Evolutionary conservation across 2,113 vertebrate species (phyloP).

Genomic region (Sinocyclocheilus maitianheensis): DNA sequence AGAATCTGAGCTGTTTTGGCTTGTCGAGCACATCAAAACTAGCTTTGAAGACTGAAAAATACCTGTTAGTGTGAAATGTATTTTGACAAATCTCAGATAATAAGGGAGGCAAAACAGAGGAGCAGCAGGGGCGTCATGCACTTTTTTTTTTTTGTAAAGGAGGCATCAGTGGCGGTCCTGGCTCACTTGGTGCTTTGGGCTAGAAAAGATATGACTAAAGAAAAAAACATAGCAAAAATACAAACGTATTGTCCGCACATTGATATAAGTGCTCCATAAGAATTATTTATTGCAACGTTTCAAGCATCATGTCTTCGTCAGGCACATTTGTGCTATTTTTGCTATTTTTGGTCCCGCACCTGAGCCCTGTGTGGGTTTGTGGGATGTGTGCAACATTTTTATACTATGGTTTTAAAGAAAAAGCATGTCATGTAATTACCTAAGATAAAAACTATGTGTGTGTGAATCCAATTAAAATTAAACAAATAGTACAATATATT

Average conservation of each 20-base stretch:
- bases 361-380: too few relatives aligned
- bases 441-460: not conserved
- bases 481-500: not conserved
- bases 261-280: too few relatives aligned
- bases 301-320: too few relatives aligned
- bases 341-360: too few relatives aligned
- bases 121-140: not conserved
- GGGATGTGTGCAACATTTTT: too few relatives aligned
- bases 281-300: too few relatives aligned
- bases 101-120: constrained; percentile 38
- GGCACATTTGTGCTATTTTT: too few relatives aligned
- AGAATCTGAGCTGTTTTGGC: constrained; percentile 78
- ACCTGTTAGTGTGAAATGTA: constrained; percentile 81
- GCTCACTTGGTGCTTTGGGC: not conserved
- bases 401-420: too few relatives aligned
- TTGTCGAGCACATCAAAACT: constrained; percentile 78
- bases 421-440: not conserved
- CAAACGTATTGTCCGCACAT: too few relatives aligned
- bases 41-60: constrained; percentile 80
- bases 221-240: not conserved
- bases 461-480: not conserved
- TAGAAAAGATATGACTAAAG: not conserved
- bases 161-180: constrained; percentile 21
- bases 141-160: constrained; percentile 6
- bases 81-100: constrained; percentile 83